phyloP scores from a whole-genome alignment of 2,888 invertebrate genomes.

The Zaprionus bogoriensis region DNA sequence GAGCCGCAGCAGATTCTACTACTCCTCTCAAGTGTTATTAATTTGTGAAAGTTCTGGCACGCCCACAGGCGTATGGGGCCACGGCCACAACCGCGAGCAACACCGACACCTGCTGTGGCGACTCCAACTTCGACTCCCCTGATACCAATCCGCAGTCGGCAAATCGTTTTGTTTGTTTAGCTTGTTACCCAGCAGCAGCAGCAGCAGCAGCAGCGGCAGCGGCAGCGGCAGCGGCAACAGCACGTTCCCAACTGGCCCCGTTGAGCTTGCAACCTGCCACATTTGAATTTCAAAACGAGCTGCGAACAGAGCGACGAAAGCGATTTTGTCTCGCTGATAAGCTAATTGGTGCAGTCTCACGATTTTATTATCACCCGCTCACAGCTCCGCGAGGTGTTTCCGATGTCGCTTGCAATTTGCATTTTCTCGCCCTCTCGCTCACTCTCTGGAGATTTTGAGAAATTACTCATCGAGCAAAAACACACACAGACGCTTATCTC shows the following conservation, averaged over 20 bases:
- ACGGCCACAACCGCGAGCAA: conserved; percentile 4
- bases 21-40: conserved; percentile 61
- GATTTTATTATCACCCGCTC: conserved; percentile 31
- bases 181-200: conserved; percentile 21
- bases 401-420: conserved; percentile 19
- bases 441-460: no score
- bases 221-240: neutral
- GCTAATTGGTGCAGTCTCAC: conserved; percentile 47
- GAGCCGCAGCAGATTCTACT: conserved; percentile 22
- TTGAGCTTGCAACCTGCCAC: conserved; percentile 48
- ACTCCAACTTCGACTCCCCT: conserved; percentile 4
- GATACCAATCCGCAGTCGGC: conserved; percentile 39
- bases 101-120: conserved; percentile 55
- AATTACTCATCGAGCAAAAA: no score
- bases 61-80: conserved; percentile 33
- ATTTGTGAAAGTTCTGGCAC: conserved; percentile 76
- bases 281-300: conserved; percentile 69
- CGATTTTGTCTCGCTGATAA: conserved; percentile 69
- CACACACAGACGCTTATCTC: conserved; percentile 35
- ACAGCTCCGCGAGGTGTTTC: conserved; percentile 20
- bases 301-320: conserved; percentile 14
- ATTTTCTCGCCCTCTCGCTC: no score
- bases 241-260: neutral
- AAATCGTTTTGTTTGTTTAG: conserved; percentile 46
- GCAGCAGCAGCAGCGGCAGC: neutral